Base-by-base conservation (phyloP, 2,888 invertebrate genomes). In the Drosophila paracracens region DNA sequence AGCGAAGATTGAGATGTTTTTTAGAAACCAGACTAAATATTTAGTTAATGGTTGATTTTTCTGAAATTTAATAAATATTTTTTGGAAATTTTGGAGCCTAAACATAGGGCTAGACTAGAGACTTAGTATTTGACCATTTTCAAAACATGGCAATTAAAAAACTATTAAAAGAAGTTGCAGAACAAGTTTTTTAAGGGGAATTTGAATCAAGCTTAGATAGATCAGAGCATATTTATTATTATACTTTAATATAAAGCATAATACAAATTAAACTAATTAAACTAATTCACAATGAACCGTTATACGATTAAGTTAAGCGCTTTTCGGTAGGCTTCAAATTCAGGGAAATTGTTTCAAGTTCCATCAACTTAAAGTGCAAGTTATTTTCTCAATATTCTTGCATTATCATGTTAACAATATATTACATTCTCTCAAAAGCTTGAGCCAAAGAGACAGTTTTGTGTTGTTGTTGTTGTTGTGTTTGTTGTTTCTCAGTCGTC, bases 361-460 rank as follows among this genome's bases (percentile, higher is more conserved):
- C 18, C n/a, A 27, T 13, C 18, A 27, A 54, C 2, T 53, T 21
- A 21, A 60, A 31, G 7, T 48, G 21, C 29, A 33, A 46, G 33
- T 29, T 35, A 3, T 43, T 52, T 52, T 27, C 40, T 46, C 27
- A 57, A 62, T 43, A 56, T 35, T 18, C n/a, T 7, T 43, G 56
- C 56, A 8, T 18, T 46, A 46, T 21, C 33, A 18, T 33, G 38
- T 40, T 11, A 29, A 16, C 21, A 13, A 43, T 63, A 52, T 31
- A 25, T 50, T 16, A 40, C 40, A 36, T 43, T 33, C 51, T 27
- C 50, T 33, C 4, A 16, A 16, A 10, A 27, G 21, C 38, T 40
- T 40, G 21, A 29, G 36, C 11, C 27, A 8, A 53, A 25, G 31
- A 31, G 50, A 40, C 33, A 40, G 38, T 46, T 27, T 27, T 31